phyloP scores from a whole-genome alignment of 2,888 invertebrate species.

The Zootermopsis nevadensis region DNA sequence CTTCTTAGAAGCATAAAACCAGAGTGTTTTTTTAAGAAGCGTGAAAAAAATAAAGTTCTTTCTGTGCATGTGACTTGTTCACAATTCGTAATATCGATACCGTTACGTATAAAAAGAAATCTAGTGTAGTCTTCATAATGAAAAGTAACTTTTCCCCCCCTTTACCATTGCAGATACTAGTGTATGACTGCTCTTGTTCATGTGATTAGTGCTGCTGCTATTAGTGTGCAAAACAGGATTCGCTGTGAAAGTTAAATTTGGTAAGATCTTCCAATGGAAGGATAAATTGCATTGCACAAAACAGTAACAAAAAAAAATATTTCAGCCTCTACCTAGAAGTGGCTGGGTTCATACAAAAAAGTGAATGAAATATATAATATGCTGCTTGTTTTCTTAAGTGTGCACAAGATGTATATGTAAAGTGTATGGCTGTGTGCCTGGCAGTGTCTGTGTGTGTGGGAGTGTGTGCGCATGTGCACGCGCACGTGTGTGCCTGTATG shows the following conservation, averaged over 20 bases:
- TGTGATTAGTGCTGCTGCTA: conserved; percentile 58
- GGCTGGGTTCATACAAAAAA: conserved; percentile 56
- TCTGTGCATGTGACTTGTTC: conserved; percentile 63
- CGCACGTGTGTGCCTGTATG: conserved; percentile 47
- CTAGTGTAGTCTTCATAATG: conserved; percentile 51
- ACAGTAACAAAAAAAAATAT: conserved; percentile 45
- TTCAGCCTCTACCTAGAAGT: conserved; percentile 27
- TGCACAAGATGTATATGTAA: conserved; percentile 55
- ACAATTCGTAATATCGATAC: conserved; percentile 67
- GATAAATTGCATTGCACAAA: conserved; percentile 42
- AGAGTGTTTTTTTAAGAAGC: conserved; percentile 62
- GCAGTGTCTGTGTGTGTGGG: conserved; percentile 53
- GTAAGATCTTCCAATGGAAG: conserved; percentile 16
- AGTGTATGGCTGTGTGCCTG: conserved; percentile 54
- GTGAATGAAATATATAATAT: conserved; percentile 59
- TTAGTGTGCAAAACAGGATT: conserved; percentile 49
- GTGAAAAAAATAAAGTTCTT: conserved; percentile 54
- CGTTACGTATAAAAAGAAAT: conserved; percentile 64
- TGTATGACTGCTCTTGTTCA: conserved; percentile 59
- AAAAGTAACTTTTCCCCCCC: conserved; percentile 55
- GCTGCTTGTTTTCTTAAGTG: conserved; percentile 65
- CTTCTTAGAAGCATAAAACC: conserved; percentile 60
- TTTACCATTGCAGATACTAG: conserved; percentile 57
- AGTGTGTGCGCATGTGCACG: conserved; percentile 50
- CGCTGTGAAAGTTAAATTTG: conserved; percentile 38